Evolutionary conservation across 2,113 vertebrate species (phyloP), one percentile per base, ranked within the genome.

Genomic region (Willisornis vidua): DNA sequence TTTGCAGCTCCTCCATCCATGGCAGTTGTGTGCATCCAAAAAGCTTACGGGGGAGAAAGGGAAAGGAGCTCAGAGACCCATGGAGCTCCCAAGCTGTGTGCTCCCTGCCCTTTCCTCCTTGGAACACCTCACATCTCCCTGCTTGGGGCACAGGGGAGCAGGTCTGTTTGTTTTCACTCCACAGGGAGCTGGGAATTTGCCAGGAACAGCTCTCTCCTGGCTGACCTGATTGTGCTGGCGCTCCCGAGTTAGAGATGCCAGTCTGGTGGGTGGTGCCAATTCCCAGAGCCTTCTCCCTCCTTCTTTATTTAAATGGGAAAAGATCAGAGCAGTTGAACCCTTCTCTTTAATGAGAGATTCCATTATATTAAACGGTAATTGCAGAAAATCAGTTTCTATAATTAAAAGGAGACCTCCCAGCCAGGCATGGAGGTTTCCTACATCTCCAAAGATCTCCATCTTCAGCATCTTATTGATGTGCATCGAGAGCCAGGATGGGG

Each of bases 311-410:
- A 89, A 90, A 88, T 23, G 33, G 88, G 52, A 55, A 90, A 86
- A 61, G 93, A 88, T 92, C 83, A 90, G 79, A 77, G 86, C 6
- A 0, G 72, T 77, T 94, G 90, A 93, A 94, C 91, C 70, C 68
- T 4, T 63, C 19, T 19, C 83, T 92, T 83, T 92, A 80, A 88
- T 92, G 90, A 88, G 46, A 92, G 72, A 88, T 94, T 93, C 73
- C 68, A 63, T 96, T 93, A 51, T 84, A 74, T 89, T 54, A 85
- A 72, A 41, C 0, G 3, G 57, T 88, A 94, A 94, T 95, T 89
- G 91, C 12, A 41, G 81, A 91, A 85, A 82, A 63, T 55, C 68
- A 2, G 43, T 77, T 90, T 77, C 43, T 88, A 23, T 92, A 85
- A 96, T 95, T 85, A 88, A 94, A 85, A 54, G 67, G 71, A 81